These are phyloP conservation scores for Phylloscopus trochilus DNA, from an alignment of 2,113 vertebrate genomes.

Conservation along the genomic window DNA sequence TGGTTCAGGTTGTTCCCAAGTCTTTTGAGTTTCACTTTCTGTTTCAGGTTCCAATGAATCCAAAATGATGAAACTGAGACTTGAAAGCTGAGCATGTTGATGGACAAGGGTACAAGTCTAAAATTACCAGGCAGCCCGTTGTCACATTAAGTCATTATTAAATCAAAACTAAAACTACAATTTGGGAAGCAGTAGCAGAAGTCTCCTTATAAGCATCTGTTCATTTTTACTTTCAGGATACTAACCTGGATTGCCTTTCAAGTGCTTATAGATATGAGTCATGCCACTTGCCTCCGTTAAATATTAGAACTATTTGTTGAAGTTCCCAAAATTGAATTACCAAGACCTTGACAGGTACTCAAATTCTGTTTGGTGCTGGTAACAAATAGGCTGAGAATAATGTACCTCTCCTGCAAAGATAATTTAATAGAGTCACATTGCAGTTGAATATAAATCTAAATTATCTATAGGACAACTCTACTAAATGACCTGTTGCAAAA, in stretches of 20 bases:
- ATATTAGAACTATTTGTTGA: not conserved
- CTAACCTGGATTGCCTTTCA: not conserved
- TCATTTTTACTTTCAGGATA: not conserved
- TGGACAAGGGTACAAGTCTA: not conserved
- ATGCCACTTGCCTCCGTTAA: not conserved
- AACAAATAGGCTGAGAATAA: not conserved
- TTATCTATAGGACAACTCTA: not conserved
- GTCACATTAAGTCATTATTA: not conserved
- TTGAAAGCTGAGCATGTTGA: slow-evolving; percentile 11
- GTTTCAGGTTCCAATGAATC: slow-evolving; percentile 40
- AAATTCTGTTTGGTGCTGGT: not conserved
- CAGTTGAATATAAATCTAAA: not conserved
- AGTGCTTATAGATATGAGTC: not conserved
- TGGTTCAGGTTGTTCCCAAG: not conserved
- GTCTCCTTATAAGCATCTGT: not conserved
- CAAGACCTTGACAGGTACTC: not conserved
- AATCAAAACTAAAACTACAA: not conserved
- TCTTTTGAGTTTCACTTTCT: slow-evolving; percentile 53
- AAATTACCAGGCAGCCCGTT: not conserved
- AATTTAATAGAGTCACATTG: not conserved
- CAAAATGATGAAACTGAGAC: slow-evolving; percentile 28
- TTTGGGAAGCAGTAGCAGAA: not conserved
- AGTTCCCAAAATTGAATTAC: not conserved
- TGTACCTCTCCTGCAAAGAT: not conserved
- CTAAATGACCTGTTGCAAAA: not conserved